Conservation (phyloP, 2,113 vertebrate species). For the Planiliza haematocheilus region DNA sequence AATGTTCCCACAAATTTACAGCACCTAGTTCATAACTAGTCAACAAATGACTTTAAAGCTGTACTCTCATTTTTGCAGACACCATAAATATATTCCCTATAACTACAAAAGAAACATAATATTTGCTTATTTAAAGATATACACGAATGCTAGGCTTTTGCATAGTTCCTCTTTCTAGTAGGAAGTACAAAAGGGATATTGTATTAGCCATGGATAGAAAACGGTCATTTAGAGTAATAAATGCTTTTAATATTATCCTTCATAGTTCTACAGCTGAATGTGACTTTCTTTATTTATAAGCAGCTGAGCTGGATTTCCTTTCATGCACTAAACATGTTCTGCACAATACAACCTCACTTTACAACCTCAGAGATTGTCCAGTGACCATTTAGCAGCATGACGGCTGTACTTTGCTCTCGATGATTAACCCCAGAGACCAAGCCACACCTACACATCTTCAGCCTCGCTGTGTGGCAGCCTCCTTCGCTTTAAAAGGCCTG, state of each 20-base stretch:
- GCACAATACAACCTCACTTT: not conserved
- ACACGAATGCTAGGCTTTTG: too few species aligned
- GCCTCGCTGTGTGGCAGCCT: not conserved
- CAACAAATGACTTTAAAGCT: too few species aligned
- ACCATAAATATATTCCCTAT: too few species aligned
- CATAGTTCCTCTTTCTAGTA: not conserved
- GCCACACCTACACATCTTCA: constrained; percentile 45
- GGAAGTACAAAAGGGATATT: not conserved
- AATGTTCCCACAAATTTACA: too few species aligned
- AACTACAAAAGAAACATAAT: too few species aligned
- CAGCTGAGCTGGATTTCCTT: not conserved
- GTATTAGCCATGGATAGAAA: too few species aligned
- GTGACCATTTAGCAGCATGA: not conserved
- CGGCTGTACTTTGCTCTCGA: constrained; percentile 16
- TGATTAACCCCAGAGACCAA: constrained; percentile 34
- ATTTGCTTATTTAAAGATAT: too few species aligned
- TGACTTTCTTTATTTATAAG: not conserved
- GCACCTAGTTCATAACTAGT: too few species aligned
- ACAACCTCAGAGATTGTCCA: not conserved
- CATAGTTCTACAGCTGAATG: too few species aligned
- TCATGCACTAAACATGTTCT: not conserved
- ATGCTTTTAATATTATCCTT: too few species aligned
- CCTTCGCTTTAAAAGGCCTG: constrained; percentile 67
- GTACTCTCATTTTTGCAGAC: too few species aligned
- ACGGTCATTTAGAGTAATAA: too few species aligned